These are phyloP conservation scores for Sceloporus tristichus DNA, from an alignment of 2,113 vertebrate genomes.

Conservation along the genomic window DNA sequence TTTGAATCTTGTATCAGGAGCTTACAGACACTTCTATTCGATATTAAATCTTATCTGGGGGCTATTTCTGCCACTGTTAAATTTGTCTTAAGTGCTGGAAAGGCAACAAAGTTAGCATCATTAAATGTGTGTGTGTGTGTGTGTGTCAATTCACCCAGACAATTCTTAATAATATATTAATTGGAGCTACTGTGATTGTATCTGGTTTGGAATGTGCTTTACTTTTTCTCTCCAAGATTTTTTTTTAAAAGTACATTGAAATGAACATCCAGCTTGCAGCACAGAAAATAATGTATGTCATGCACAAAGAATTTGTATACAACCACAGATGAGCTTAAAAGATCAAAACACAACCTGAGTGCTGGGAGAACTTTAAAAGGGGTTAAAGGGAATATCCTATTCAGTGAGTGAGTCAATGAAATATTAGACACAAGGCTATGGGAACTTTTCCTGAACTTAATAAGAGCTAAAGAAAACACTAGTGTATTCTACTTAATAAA, in stretches of 20 bases:
- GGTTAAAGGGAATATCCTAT: constrained; percentile 8
- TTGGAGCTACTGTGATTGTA: neutral
- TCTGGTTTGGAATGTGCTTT: neutral
- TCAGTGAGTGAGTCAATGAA: constrained; percentile 53
- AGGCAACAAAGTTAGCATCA: neutral
- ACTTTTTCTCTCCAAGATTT: neutral
- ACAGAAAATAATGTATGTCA: neutral
- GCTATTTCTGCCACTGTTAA: neutral
- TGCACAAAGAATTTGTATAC: constrained; percentile 17
- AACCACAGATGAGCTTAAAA: constrained; percentile 39
- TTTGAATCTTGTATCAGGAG: neutral
- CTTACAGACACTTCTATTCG: neutral
- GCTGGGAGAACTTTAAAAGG: constrained; percentile 27
- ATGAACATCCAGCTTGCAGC: constrained; percentile 25
- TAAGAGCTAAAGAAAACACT: neutral
- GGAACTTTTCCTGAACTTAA: neutral
- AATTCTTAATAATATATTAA: constrained; percentile 12
- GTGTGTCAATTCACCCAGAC: neutral
- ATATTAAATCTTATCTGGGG: neutral
- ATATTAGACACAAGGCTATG: neutral
- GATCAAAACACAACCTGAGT: constrained; percentile 41
- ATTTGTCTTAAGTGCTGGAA: neutral
- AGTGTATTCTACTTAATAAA: neutral
- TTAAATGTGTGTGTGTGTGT: neutral
- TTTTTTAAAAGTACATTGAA: constrained; percentile 23